These are phyloP conservation scores for Oligia latruncula DNA, from an alignment of 2,888 invertebrate genomes.

Conservation along the genomic window DNA sequence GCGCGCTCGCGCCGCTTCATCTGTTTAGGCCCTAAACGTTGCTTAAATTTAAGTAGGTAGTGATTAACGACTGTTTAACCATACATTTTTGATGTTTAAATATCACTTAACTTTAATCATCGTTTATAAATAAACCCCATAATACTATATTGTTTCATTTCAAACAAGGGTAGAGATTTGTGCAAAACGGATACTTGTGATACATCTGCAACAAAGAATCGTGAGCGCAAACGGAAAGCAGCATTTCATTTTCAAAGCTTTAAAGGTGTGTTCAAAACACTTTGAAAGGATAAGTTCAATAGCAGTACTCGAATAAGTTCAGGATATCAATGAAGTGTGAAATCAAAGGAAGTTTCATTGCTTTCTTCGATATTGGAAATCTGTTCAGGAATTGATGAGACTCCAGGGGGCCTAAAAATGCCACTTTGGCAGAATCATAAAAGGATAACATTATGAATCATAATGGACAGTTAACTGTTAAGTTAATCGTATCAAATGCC, in stretches of 20 bases:
- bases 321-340: conserved; percentile 47
- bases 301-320: conserved; percentile 25
- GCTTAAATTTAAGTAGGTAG: too few relatives aligned
- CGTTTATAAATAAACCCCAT: too few relatives aligned
- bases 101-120: too few relatives aligned
- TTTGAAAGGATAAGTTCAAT: conserved; percentile 30
- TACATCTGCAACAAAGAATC: background rate
- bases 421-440: too few relatives aligned
- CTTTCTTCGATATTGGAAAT: conserved; percentile 25
- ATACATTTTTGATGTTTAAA: too few relatives aligned
- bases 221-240: background rate
- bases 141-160: background rate
- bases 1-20: too few relatives aligned
- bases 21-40: too few relatives aligned
- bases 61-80: too few relatives aligned
- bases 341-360: conserved; percentile 45
- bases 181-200: background rate
- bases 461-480: too few relatives aligned
- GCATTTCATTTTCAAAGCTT: conserved; percentile 1
- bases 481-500: too few relatives aligned
- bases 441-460: too few relatives aligned
- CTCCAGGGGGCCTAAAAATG: too few relatives aligned
- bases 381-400: background rate
- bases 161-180: background rate
- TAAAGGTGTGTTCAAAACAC: conserved; percentile 1